Base-by-base conservation (phyloP, 2,888 invertebrate genomes). In the Caenorhabditis zanzibari region DNA sequence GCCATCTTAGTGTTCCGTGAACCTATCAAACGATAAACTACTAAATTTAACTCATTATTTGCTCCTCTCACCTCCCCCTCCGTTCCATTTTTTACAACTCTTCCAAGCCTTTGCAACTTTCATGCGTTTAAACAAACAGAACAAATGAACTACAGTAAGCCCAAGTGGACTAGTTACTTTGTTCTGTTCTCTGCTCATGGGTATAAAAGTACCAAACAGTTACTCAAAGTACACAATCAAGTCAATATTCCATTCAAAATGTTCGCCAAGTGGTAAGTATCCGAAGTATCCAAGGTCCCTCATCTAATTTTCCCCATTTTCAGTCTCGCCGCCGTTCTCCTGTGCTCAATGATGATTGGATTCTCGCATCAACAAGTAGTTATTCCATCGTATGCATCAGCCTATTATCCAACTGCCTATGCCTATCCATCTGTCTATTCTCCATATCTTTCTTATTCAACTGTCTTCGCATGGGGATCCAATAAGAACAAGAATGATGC, bases 321-420 rank as follows among this genome's bases (percentile, higher is more conserved):
- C 44, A 44, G 44, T 16, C 5, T 44, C 44, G 16, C n/a, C 16
- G 44, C 44, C 44, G 1, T 44, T 16, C 2, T 44, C n/a, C 44
- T 44, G 14, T 44, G 44, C 44, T 44, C 44, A 0, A 44, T 44
- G 61, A 49, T 73, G n/a, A n/a, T n/a, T n/a, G n/a, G n/a, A n/a
- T n/a, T n/a, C n/a, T n/a, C n/a, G n/a, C n/a, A n/a, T n/a, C n/a
- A n/a, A n/a, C n/a, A n/a, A n/a, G n/a, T n/a, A n/a, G n/a, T n/a
- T n/a, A n/a, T n/a, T n/a, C n/a, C n/a, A n/a, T n/a, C n/a, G n/a
- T n/a, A n/a, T n/a, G n/a, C n/a, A n/a, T n/a, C n/a, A n/a, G n/a
- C n/a, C n/a, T n/a, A n/a, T n/a, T n/a, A n/a, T n/a, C n/a, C n/a
- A n/a, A n/a, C n/a, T n/a, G n/a, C n/a, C n/a, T n/a, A n/a, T n/a